A percentile compares a stretch with the other conserved stretches of the same genome.
These are phyloP conservation scores for Salvelinus fontinalis DNA, from an alignment of 2,113 vertebrate genomes.

Conservation along the genomic window DNA sequence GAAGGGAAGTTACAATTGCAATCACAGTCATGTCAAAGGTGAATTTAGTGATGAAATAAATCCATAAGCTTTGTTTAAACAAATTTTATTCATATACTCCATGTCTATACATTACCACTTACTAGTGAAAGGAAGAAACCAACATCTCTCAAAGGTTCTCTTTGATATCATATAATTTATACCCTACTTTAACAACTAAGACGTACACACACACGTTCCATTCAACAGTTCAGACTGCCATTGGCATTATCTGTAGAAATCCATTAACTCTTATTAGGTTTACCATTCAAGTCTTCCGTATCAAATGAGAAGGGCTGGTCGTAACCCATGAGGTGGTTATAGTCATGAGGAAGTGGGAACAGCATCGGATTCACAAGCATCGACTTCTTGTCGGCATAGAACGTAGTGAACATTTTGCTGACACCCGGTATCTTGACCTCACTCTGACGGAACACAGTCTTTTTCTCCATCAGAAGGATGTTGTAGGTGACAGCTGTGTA, in stretches of 20 bases:
- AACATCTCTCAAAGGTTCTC: not conserved
- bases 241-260: not conserved
- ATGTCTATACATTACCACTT: not conserved
- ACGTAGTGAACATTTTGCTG: slow-evolving; percentile 86
- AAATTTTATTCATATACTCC: not conserved
- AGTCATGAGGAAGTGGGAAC: slow-evolving; percentile 84
- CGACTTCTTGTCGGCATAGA: slow-evolving; percentile 82
- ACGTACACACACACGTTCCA: not conserved
- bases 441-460: slow-evolving; percentile 82
- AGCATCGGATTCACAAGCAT: slow-evolving; percentile 86
- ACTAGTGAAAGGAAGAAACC: not conserved
- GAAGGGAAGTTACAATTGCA: not conserved
- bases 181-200: not conserved
- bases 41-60: not conserved
- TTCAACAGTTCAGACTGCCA: not conserved
- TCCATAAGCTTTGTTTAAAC: not conserved
- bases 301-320: slow-evolving; percentile 85
- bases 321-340: slow-evolving; percentile 95
- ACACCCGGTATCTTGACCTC: slow-evolving; percentile 84
- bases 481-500: slow-evolving; percentile 91
- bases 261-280: slow-evolving; percentile 58
- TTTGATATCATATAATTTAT: not conserved
- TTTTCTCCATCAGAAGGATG: slow-evolving; percentile 80
- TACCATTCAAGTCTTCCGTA: slow-evolving; percentile 65
- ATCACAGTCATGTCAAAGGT: not conserved